Conservation (phyloP, 2,113 vertebrate species). For the Paradoxurus hermaphroditus region DNA sequence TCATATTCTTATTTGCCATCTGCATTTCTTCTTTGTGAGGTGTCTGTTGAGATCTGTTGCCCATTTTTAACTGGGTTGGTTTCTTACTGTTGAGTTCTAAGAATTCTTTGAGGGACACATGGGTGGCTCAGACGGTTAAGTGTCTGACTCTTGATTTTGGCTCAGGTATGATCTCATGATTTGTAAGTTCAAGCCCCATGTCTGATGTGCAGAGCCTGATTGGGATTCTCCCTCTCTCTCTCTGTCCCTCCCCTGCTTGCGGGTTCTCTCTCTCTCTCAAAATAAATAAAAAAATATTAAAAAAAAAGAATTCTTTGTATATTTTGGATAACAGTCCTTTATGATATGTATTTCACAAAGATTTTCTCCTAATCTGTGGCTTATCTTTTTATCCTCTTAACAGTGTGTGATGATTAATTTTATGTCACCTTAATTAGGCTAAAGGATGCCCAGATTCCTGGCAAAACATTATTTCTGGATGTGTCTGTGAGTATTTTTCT, state of each 20-base stretch:
- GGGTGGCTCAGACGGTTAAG: no score
- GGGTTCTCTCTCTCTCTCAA: no score
- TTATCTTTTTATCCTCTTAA: neutral
- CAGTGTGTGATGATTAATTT: neutral
- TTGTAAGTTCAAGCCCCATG: no score
- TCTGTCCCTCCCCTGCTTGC: no score
- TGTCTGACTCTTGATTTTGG: no score
- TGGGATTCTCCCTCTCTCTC: no score
- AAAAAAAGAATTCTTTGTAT: neutral
- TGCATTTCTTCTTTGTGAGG: neutral
- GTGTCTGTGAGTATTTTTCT: neutral
- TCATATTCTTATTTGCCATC: neutral
- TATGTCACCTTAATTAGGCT: neutral
- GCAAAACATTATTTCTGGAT: neutral
- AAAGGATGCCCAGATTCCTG: neutral
- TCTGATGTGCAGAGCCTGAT: no score
- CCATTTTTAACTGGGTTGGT: neutral
- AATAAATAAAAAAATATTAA: no score
- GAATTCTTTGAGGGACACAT: neutral
- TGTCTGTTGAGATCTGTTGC: neutral
- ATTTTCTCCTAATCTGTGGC: neutral
- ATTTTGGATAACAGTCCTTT: neutral
- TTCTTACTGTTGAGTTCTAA: slow-evolving; percentile 20
- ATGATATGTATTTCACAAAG: neutral
- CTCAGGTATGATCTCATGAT: no score